Evolutionary conservation across 2,113 vertebrate genomes (phyloP), one percentile per base, ranked within the genome.

Genomic region (Rhipidura dahli): DNA sequence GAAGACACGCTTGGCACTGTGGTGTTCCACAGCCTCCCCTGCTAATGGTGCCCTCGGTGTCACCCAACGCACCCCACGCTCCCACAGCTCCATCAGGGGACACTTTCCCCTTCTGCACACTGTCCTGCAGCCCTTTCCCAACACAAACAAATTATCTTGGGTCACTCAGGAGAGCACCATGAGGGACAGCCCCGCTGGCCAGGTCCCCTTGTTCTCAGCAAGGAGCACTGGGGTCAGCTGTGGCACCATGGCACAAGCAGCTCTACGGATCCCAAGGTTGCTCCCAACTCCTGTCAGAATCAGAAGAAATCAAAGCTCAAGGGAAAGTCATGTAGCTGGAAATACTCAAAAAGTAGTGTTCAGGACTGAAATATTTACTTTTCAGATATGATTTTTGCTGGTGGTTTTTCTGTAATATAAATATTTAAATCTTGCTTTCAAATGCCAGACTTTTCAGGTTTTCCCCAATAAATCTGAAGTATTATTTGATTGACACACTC

Each of bases 401-500:
- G 83, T 94, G 81, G 82, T 95, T 80, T 94, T 96, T 97, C 82
- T 66, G 59, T 63, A 88, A 80, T 80, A 69, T 40, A 97, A 96
- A 95, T 95, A 97, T 97, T 82, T 97, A 96, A 91, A 95, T 96
- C 92, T 56, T 86, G 39, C n/a, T 96, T 97, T 95, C 78, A 93
- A 93, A 33, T 13, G 11, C 13, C 21, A 59, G 27, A 13, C 17
- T 77, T 47, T 44, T 50, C 6, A 2, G 3, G 1, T 28, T 78
- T 77, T 83, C 6, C 8, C 49, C 10, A 61, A 73, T 35, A 93
- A 88, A 73, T 5, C 3, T 9, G 51, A 65, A 60, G 20, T 6
- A 6, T 27, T 82, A 82, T 65, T 71, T 69, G 37, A 77, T 33
- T 42, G 61, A n/a, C 45, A 45, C 30, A 22, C 14, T 68, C 24